These are phyloP conservation scores for Emydura subglobosa DNA, from an alignment of 2,113 vertebrate genomes.

Conservation along the genomic window DNA sequence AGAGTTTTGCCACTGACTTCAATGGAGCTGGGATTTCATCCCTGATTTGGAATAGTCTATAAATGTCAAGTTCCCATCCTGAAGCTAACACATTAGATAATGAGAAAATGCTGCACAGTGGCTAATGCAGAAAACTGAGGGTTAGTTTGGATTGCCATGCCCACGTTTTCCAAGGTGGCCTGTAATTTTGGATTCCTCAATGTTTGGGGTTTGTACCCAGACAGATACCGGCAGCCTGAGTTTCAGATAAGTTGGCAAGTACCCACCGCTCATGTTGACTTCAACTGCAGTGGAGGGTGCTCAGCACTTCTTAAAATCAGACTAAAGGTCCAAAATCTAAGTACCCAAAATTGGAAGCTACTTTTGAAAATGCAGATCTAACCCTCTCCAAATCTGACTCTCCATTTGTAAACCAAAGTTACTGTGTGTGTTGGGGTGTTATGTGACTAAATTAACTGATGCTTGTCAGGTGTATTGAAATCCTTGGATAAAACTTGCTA, in stretches of 20 bases:
- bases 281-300: neutral
- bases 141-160: neutral
- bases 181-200: neutral
- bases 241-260: neutral
- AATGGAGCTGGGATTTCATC: neutral
- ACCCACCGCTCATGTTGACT: neutral
- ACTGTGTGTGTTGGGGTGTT: neutral
- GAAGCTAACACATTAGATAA: neutral
- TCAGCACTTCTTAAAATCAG: constrained; percentile 4
- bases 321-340: neutral
- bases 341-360: neutral
- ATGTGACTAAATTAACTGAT: neutral
- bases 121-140: neutral
- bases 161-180: neutral
- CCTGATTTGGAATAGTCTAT: neutral
- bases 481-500: no score
- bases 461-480: neutral
- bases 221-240: neutral
- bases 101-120: neutral
- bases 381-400: neutral
- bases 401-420: neutral
- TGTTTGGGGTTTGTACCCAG: neutral
- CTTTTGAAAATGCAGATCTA: neutral
- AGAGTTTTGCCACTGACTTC: neutral
- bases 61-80: neutral